Base-by-base conservation (phyloP, 2,797 vertebrate genomes). In the Eutrigla gurnardus region DNA sequence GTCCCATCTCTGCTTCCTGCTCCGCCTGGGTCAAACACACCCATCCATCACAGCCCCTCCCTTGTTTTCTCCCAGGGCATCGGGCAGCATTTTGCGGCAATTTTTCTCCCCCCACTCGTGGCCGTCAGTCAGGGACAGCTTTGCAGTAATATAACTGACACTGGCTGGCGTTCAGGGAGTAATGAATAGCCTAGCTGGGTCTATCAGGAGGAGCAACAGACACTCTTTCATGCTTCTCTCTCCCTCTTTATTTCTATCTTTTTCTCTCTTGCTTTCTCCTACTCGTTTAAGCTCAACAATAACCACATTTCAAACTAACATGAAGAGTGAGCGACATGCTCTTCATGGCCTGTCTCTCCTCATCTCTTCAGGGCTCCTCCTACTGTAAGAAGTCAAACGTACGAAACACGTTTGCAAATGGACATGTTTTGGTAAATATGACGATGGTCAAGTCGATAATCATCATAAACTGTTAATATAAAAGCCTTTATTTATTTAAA, bases 31-130 rank as follows among this genome's bases (percentile, higher is more conserved):
- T 95, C 95, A 96, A 95, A 95, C 83, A 89, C 88, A 91, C 83
- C 92, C 87, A 93, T 96, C 95, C 93, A 93, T 96, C 95, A 96
- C 88, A 45, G 70, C 32, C 71, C 75, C 62, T 87, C 84, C 83
- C 88, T 82, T 82, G 81, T 85, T 86, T 85, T 81, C 86, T 88
- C 80, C 55, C 58, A 61, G 82, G 80, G 82, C 73, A 83, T 79
- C 43, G 76, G 88, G 80, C 81, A 85, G 73, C 88, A 85, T 92
- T 94, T 92, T 92, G 86, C 86, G 89, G 89, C 84, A 86, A 87
- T 89, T 91, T 91, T 82, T 90, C 91, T 89, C 88, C 77, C 86
- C 90, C 88, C 77, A 87, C 88, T 91, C 86, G 42, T 81, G 75
- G 82, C 78, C 70, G 88, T 93, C 92, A 94, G 85, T 92, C 91